These are phyloP conservation scores for Bombyx mandarina DNA, from an alignment of 1,140 invertebrate species.

Conservation along the genomic window DNA sequence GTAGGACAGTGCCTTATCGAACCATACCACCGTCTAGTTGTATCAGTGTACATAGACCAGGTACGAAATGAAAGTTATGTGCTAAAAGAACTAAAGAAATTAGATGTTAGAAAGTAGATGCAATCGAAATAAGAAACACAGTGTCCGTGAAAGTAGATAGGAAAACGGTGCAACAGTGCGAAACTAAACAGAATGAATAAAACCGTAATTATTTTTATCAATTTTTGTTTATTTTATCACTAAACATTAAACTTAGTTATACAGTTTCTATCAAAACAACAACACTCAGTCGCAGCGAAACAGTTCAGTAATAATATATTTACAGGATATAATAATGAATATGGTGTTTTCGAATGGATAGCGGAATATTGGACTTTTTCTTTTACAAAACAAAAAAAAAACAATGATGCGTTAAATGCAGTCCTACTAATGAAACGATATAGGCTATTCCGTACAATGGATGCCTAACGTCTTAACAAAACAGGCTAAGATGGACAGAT, in stretches of 20 bases:
- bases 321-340: slow-evolving; percentile 54
- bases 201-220: slow-evolving; percentile 51
- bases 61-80: slow-evolving; percentile 25
- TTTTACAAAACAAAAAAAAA: slow-evolving; percentile 17
- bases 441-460: slow-evolving; percentile 8
- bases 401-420: slow-evolving; percentile 49
- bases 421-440: slow-evolving; percentile 18
- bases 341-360: slow-evolving; percentile 33
- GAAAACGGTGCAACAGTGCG: slow-evolving; percentile 49
- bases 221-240: slow-evolving; percentile 69
- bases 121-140: slow-evolving; percentile 45
- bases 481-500: slow-evolving; percentile 7
- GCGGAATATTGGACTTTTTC: slow-evolving; percentile 20
- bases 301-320: slow-evolving; percentile 66
- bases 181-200: slow-evolving; percentile 44
- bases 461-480: slow-evolving; percentile 12
- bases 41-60: neutral
- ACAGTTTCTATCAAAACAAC: slow-evolving; percentile 67
- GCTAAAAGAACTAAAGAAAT: slow-evolving; percentile 42
- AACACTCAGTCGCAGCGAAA: slow-evolving; percentile 64
- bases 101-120: slow-evolving; percentile 57
- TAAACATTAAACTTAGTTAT: slow-evolving; percentile 70
- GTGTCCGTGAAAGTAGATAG: slow-evolving; percentile 47
- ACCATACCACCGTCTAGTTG: neutral
- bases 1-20: neutral